These are phyloP conservation scores for Salpingus planirostris DNA, from an alignment of 2,888 invertebrate species.

Conservation along the genomic window DNA sequence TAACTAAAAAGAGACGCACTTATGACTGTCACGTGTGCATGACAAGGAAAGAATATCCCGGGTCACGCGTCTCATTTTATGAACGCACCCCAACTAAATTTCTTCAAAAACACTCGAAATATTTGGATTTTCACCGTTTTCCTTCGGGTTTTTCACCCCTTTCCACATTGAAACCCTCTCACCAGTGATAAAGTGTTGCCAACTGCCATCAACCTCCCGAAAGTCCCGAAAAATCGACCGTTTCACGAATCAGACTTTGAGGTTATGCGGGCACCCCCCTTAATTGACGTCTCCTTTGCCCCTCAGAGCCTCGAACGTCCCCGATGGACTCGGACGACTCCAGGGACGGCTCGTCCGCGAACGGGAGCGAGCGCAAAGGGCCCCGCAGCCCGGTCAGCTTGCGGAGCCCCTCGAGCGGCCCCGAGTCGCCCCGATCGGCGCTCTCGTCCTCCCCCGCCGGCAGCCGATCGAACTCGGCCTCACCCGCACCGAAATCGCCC, in stretches of 20 bases:
- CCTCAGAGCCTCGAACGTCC: no score
- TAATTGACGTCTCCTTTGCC: no score
- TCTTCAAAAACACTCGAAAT: no score
- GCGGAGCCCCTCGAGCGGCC: conserved; percentile 13
- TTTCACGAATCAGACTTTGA: not conserved
- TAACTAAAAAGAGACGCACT: no score
- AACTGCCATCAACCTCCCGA: conserved; percentile 2
- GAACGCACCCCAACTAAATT: no score
- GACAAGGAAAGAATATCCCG: no score
- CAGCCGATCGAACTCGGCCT: conserved; percentile 4
- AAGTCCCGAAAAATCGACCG: not conserved
- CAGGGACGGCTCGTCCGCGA: conserved; percentile 42
- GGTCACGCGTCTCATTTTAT: no score
- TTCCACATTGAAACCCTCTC: no score
- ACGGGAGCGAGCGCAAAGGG: conserved; percentile 33
- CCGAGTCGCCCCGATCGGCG: conserved; percentile 21
- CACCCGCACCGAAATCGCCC: conserved; percentile 6
- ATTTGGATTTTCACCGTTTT: no score
- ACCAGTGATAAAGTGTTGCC: conserved; percentile 23
- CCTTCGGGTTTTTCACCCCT: no score
- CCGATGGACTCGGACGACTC: conserved; percentile 59
- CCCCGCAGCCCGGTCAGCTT: conserved; percentile 21
- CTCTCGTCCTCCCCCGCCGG: conserved; percentile 13
- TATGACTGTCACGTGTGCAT: no score
- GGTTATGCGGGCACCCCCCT: no score